Conservation (phyloP, 2,797 vertebrate genomes). For the Peromyscus attwateri region DNA sequence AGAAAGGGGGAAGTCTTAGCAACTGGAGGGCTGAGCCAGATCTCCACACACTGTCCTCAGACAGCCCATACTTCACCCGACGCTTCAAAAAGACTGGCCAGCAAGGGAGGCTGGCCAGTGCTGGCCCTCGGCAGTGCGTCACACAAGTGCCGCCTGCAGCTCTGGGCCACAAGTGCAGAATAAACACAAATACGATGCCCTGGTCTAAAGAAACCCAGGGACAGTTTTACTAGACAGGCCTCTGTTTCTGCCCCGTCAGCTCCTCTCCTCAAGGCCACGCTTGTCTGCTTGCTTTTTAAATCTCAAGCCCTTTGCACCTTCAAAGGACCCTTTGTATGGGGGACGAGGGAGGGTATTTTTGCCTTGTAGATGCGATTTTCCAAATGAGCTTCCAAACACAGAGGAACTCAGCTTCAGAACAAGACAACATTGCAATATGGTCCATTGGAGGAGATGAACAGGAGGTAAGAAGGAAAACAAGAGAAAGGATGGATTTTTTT, state of each 20-base stretch:
- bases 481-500: conserved; percentile 23
- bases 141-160: not conserved
- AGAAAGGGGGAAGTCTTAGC: not conserved
- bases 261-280: not conserved
- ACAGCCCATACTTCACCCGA: not conserved
- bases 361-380: conserved; percentile 56
- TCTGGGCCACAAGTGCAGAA: not conserved
- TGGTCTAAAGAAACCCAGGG: conserved; percentile 41
- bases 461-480: conserved; percentile 54
- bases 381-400: conserved; percentile 66
- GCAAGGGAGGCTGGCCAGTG: not conserved
- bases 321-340: conserved; percentile 58
- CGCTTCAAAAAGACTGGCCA: not conserved
- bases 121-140: not conserved
- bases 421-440: not conserved
- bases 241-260: not conserved
- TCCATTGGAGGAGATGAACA: not conserved
- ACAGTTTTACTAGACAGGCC: not conserved
- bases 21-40: not conserved
- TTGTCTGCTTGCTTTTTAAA: conserved; percentile 69
- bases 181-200: conserved; percentile 39
- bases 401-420: conserved; percentile 34
- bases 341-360: conserved; percentile 42
- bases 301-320: conserved; percentile 58
- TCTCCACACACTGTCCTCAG: not conserved